Base-by-base conservation (phyloP, 92 coral and sea anemone species). In the Porites lobata region DNA sequence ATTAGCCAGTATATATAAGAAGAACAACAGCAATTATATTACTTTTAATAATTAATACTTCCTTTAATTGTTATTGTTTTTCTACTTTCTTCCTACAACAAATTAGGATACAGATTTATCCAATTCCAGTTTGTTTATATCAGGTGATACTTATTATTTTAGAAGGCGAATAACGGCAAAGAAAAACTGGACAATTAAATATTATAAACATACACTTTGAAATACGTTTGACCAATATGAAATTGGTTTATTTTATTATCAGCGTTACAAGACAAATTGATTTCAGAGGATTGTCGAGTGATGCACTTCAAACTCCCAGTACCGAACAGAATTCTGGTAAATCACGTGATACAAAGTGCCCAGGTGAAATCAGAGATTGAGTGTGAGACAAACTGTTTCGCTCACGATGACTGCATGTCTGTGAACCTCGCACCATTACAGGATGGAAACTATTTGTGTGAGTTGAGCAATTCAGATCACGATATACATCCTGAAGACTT, bases 401-500 rank as follows among this genome's bases (percentile, higher is more conserved):
- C 15, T 6, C 21, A 72, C 7, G 59, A 74, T 9, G 77, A 75
- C 78, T 82, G 86, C 19, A 75, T 67, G 86, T 82, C 78, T 51
- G 51, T 52, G 21, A 82, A 82, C 50, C 63, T 82, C 12, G 86
- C 68, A 11, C 86, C 86, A 4, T 54, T 51, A n/a, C 38, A 3
- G 20, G 68, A 69, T 26, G 67, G 78, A 3, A 51, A 52, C 38
- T 77, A 82, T 51, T 26, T 70, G 50, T 82, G 86, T 26, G 78
- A 82, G 77, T 68, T 82, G 61, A 82, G 86, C n/a, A 69, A 66
- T 18, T 82, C 86, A 26, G 73, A 82, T 82, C 86, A 66, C 32
- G 32, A n/a, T 15, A n/a, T n/a, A 19, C 71, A 66, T 66, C 32
- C 71, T n/a, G 71, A 66, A n/a, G 71, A 56, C 15, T 14, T 56